phyloP scores from a whole-genome alignment of 30 jellyfish, hydroid and myxozoan genomes.

The Hydractinia symbiolongicarpus region DNA sequence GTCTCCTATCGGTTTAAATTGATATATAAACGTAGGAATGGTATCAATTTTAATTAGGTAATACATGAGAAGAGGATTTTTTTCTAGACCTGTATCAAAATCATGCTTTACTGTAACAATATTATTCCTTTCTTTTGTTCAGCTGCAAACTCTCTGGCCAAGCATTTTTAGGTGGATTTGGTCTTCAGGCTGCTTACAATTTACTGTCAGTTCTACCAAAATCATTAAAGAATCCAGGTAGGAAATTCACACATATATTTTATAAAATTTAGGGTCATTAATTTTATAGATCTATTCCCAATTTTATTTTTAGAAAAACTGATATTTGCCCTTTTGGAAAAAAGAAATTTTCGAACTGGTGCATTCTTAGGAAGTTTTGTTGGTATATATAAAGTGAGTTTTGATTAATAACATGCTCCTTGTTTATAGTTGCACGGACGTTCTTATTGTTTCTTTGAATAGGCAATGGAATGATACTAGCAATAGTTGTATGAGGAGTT shows the following conservation, averaged over 20 bases:
- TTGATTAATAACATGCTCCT: background rate
- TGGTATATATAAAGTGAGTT: conserved; percentile 46
- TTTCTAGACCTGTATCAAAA: no score
- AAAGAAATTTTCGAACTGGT: conserved; percentile 42
- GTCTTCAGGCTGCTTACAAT: conserved; percentile 15
- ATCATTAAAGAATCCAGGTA: background rate
- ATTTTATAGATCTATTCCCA: no score
- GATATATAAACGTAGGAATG: no score
- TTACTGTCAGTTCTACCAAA: background rate
- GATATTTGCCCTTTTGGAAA: conserved; percentile 20
- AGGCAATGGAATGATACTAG: no score
- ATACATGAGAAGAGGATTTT: no score
- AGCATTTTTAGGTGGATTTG: conserved; percentile 9
- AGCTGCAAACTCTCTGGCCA: background rate
- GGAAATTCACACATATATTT: background rate
- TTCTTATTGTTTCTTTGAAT: no score
- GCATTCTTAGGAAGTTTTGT: conserved; percentile 53
- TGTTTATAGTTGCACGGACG: no score
- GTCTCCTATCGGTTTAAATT: no score
- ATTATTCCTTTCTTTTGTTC: background rate
- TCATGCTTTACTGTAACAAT: no score
- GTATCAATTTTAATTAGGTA: no score
- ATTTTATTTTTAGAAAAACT: conserved; percentile 19
- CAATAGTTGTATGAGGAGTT: no score
- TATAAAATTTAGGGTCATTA: no score